Percentiles rank a stretch among this genome's conserved stretches.
Conservation (phyloP, 2,797 vertebrate genomes). For the Xenentodon cancila region DNA sequence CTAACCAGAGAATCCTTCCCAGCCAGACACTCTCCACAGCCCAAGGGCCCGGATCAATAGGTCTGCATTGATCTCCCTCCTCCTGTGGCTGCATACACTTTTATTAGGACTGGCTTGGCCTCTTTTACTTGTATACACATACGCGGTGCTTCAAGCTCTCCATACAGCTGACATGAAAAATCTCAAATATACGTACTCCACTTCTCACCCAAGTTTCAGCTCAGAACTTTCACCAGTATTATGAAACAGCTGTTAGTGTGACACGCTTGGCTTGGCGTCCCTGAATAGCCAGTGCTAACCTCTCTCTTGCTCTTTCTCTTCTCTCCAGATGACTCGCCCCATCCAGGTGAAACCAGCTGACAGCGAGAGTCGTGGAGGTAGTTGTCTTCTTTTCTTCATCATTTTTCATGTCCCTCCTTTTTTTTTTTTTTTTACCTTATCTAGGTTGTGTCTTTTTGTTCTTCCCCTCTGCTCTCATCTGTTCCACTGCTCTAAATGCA, state of each 20-base stretch:
- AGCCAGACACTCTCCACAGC: slow-evolving; percentile 80
- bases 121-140: slow-evolving; percentile 49
- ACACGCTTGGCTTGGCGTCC: slow-evolving; percentile 54
- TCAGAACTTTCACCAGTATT: slow-evolving; percentile 52
- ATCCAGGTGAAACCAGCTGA: slow-evolving; percentile 99
- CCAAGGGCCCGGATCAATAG: slow-evolving; percentile 84
- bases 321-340: slow-evolving; percentile 95
- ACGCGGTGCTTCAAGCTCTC: no score
- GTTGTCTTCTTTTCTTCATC: slow-evolving; percentile 87
- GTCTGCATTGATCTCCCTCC: slow-evolving; percentile 81
- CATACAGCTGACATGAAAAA: no score
- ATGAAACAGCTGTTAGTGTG: slow-evolving; percentile 50
- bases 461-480: slow-evolving; percentile 48
- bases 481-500: slow-evolving; percentile 34
- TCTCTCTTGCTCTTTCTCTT: slow-evolving; percentile 57
- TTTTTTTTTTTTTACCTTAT: slow-evolving; percentile 43
- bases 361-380: slow-evolving; percentile 99
- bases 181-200: background rate
- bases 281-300: slow-evolving; percentile 62
- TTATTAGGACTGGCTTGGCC: slow-evolving; percentile 78
- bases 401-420: slow-evolving; percentile 50
- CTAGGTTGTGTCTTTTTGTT: slow-evolving; percentile 46
- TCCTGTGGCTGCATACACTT: slow-evolving; percentile 81
- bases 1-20: slow-evolving; percentile 84
- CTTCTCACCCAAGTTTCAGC: slow-evolving; percentile 3